A percentile compares a stretch with the other conserved stretches of the same genome.
These are phyloP conservation scores for Saccopteryx leptura DNA, from an alignment of 2,113 vertebrate genomes.

Conservation along the genomic window DNA sequence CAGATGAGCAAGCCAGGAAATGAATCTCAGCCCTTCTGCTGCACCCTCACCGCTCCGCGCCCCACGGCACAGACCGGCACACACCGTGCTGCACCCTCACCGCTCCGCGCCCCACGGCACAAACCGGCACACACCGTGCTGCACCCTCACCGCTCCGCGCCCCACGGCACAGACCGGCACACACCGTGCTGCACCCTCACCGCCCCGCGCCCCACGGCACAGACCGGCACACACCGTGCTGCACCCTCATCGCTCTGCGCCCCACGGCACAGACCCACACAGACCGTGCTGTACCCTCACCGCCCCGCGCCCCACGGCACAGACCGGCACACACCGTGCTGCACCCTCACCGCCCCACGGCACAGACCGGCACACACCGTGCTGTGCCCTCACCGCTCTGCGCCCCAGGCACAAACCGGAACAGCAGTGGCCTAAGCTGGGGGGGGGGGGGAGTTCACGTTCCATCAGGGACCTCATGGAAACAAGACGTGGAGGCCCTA, in stretches of 20 bases:
- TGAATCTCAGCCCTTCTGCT: background rate
- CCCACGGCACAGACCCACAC: too few relatives aligned
- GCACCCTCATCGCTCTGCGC: background rate
- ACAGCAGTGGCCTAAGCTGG: accelerated
- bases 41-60: background rate
- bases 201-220: background rate
- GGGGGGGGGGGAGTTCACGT: background rate
- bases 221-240: background rate
- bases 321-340: too few relatives aligned
- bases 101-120: background rate
- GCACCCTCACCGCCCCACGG: too few relatives aligned
- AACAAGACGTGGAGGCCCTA: background rate
- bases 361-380: too few relatives aligned
- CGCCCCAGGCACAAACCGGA: background rate
- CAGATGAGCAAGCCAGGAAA: too few relatives aligned
- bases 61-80: background rate
- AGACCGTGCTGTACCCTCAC: too few relatives aligned
- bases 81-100: background rate
- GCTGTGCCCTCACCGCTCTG: too few relatives aligned
- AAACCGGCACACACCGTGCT: too few relatives aligned
- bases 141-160: background rate
- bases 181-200: too few relatives aligned
- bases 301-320: too few relatives aligned
- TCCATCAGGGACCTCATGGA: background rate
- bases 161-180: background rate